phyloP scores from a whole-genome alignment of 2,113 vertebrate species.

The Typhlomys cinereus region DNA sequence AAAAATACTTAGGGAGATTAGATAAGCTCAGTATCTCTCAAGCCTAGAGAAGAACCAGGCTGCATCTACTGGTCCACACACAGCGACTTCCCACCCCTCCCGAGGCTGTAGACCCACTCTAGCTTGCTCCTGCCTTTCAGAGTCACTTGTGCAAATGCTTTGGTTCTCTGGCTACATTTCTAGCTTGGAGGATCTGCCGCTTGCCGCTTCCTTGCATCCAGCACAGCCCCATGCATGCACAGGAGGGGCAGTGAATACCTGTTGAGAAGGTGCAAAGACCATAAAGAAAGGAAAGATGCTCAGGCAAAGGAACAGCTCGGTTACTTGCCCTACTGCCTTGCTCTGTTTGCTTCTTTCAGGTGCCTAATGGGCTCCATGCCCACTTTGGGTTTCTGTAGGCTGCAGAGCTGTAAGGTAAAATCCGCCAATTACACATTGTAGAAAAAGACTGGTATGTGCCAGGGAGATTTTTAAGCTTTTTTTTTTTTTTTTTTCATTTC shows the following conservation, averaged over 20 bases:
- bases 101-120: background rate
- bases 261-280: background rate
- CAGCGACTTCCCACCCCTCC: background rate
- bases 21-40: background rate
- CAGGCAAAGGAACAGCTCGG: background rate
- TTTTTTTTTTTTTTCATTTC: background rate
- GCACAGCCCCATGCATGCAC: background rate
- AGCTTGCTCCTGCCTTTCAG: background rate
- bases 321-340: too few species aligned
- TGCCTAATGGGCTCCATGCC: too few species aligned
- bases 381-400: too few species aligned
- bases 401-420: background rate
- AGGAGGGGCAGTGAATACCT: background rate
- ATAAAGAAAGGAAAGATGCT: background rate
- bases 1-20: background rate
- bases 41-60: background rate
- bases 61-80: background rate
- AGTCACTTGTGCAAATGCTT: background rate
- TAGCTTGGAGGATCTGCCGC: background rate
- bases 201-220: background rate
- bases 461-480: too few species aligned
- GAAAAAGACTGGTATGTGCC: constrained; percentile 23
- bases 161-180: background rate
- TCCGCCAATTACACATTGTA: background rate
- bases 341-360: background rate